Percentiles rank a stretch among this genome's conserved stretches.
Evolutionary conservation across 2,797 vertebrate genomes (phyloP).

Genomic region (Cryptoblepharus egeriae): DNA sequence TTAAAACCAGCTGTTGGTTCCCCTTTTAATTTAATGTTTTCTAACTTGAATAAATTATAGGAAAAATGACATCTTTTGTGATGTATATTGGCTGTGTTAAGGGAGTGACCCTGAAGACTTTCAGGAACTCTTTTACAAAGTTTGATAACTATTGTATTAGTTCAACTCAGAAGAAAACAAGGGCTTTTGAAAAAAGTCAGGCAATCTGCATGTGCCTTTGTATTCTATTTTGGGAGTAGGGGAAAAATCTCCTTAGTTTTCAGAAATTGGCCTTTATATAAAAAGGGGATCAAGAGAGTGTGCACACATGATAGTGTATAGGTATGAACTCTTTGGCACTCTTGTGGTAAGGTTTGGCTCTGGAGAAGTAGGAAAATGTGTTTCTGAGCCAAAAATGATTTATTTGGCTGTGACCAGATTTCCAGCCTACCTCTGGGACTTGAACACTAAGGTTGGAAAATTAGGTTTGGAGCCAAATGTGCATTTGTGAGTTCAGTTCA

Average conservation of each 20-base stretch:
- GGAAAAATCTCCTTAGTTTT: conserved; percentile 59
- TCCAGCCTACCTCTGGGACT: conserved; percentile 82
- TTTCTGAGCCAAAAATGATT: conserved; percentile 80
- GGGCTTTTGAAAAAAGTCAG: conserved; percentile 40
- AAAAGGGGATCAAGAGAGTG: conserved; percentile 67
- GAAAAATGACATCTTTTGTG: background rate
- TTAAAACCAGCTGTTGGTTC: no score
- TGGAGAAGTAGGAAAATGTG: conserved; percentile 77
- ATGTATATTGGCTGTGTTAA: background rate
- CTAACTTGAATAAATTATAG: background rate
- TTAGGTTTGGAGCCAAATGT: conserved; percentile 82
- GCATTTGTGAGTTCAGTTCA: conserved; percentile 78
- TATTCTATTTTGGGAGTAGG: conserved; percentile 32
- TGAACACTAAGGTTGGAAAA: conserved; percentile 80
- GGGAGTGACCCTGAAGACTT: background rate
- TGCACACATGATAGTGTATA: background rate
- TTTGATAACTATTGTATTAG: background rate
- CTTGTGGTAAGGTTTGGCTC: conserved; percentile 71
- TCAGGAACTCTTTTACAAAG: background rate
- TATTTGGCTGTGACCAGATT: conserved; percentile 84
- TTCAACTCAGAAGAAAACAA: conserved; percentile 10
- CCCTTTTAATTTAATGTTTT: background rate
- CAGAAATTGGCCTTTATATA: conserved; percentile 70
- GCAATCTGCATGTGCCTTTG: conserved; percentile 57
- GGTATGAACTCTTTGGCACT: conserved; percentile 69